Conservation (phyloP, 2,888 invertebrate genomes). For the Thera britannica region DNA sequence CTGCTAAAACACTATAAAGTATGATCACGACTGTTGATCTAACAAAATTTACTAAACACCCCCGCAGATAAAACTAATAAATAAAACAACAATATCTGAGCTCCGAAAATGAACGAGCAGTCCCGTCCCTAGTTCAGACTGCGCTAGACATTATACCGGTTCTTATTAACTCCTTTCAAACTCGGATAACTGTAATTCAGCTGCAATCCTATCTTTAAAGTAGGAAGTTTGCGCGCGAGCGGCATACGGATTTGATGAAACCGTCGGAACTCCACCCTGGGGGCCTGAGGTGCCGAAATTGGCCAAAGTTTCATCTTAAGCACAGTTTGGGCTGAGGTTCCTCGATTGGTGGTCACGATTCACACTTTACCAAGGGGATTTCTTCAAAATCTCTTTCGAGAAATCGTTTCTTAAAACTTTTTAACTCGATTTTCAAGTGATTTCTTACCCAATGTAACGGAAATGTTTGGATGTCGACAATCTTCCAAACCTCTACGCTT, state of each 20-base stretch:
- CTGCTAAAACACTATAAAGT: no score
- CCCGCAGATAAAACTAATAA: not conserved
- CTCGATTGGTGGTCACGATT: slow-evolving; percentile 25
- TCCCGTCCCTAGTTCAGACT: slow-evolving; percentile 11
- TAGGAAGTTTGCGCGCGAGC: slow-evolving; percentile 20
- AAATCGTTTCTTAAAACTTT: slow-evolving; percentile 4
- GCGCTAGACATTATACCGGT: slow-evolving; percentile 24
- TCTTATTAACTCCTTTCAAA: slow-evolving; percentile 41
- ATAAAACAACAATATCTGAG: not conserved
- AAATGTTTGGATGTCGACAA: slow-evolving; percentile 16
- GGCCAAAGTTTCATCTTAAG: slow-evolving; percentile 24
- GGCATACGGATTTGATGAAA: slow-evolving; percentile 35
- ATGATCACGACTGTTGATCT: no score
- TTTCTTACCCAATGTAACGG: slow-evolving; percentile 4
- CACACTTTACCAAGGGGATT: slow-evolving; percentile 13
- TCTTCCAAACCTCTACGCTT: slow-evolving; percentile 46
- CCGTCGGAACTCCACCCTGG: slow-evolving; percentile 9
- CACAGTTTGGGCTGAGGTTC: slow-evolving; percentile 18
- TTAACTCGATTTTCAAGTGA: not conserved
- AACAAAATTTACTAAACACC: no score
- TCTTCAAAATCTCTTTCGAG: not conserved
- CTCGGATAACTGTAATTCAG: slow-evolving; percentile 39
- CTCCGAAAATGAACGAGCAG: not conserved
- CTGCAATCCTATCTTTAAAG: slow-evolving; percentile 39
- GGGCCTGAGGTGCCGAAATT: slow-evolving; percentile 20